Evolutionary conservation across 1,140 invertebrate species (phyloP).

Genomic region (Panagrolaimus sp.): DNA sequence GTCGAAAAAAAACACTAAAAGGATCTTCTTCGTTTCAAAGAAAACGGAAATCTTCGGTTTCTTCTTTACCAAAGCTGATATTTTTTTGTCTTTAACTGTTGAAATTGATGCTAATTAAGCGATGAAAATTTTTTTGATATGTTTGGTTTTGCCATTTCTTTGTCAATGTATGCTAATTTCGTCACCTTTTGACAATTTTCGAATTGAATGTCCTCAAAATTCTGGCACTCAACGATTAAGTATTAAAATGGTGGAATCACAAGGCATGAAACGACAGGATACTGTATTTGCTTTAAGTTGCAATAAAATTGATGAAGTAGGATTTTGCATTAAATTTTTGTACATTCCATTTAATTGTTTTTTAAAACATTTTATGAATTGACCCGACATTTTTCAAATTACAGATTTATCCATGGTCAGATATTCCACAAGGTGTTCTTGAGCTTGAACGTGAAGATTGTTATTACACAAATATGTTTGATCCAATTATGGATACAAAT

Average conservation of each 20-base stretch:
- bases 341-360: conserved; percentile 4
- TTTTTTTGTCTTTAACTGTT: conserved; percentile 1
- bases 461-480: conserved; percentile 51
- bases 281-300: conserved; percentile 54
- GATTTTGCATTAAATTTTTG: background rate
- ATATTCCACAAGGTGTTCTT: conserved; percentile 51
- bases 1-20: too few relatives aligned
- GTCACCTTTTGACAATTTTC: conserved; percentile 56
- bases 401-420: conserved; percentile 54
- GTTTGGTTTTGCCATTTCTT: conserved; percentile 15
- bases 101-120: background rate
- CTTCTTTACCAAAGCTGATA: too few relatives aligned
- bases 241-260: conserved; percentile 58
- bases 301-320: conserved; percentile 47
- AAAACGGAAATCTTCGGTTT: too few relatives aligned
- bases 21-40: too few relatives aligned
- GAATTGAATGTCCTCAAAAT: conserved; percentile 57
- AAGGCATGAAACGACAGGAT: conserved; percentile 55
- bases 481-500: conserved; percentile 49
- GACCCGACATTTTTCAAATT: conserved; percentile 25
- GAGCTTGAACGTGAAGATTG: conserved; percentile 57
- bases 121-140: conserved; percentile 1
- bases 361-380: conserved; percentile 21
- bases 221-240: conserved; percentile 35
- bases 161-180: conserved; percentile 44